These are phyloP conservation scores for Oreotragus oreotragus DNA, from an alignment of 2,113 vertebrate species.

Conservation along the genomic window DNA sequence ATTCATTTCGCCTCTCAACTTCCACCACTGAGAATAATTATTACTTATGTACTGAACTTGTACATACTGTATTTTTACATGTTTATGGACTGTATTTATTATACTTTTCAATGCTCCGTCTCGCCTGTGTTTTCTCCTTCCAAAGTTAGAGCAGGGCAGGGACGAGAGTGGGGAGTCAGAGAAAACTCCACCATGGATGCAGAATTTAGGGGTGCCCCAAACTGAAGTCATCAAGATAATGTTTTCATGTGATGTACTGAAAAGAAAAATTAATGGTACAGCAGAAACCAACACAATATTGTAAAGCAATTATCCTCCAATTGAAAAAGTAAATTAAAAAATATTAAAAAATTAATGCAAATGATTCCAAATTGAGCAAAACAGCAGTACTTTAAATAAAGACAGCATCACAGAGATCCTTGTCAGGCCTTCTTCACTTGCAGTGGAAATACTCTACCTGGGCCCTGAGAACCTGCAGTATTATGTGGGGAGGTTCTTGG, in stretches of 20 bases:
- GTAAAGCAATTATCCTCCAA: neutral
- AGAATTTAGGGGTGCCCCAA: neutral
- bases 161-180: too few species aligned
- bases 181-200: neutral
- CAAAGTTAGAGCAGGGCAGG: neutral
- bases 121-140: neutral
- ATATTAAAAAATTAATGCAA: neutral
- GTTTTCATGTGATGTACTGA: neutral
- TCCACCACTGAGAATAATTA: neutral
- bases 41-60: neutral
- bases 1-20: neutral
- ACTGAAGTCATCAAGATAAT: neutral
- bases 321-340: neutral
- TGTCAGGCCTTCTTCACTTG: accelerated
- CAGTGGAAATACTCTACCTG: accelerated
- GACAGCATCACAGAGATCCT: neutral
- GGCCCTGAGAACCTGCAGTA: neutral
- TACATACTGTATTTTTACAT: neutral
- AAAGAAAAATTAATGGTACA: neutral
- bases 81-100: neutral
- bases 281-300: neutral
- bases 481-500: neutral
- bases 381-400: neutral
- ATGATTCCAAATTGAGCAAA: neutral
- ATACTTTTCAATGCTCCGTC: neutral